Evolutionary conservation across 2,888 invertebrate species (phyloP).

Genomic region (Phengaris arion): DNA sequence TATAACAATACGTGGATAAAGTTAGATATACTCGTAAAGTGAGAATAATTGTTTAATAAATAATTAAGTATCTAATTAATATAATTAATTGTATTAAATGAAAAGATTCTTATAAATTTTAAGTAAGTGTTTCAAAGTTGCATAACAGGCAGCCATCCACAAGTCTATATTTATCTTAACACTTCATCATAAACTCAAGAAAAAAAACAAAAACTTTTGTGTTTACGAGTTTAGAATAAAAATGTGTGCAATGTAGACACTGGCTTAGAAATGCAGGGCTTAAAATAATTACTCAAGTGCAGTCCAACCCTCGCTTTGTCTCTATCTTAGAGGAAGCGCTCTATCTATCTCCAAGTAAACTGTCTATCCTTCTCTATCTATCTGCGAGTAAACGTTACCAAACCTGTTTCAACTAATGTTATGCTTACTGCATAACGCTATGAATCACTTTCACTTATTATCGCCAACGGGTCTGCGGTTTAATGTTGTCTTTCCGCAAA

Average conservation of each 20-base stretch:
- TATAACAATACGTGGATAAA: neutral
- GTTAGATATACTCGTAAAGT: too few species aligned
- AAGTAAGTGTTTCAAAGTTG: neutral
- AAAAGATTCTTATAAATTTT: too few species aligned
- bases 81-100: too few species aligned
- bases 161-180: neutral
- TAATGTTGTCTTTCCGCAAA: slow-evolving; percentile 1
- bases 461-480: neutral
- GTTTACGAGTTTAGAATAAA: slow-evolving; percentile 11
- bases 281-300: slow-evolving; percentile 78
- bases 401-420: slow-evolving; percentile 22
- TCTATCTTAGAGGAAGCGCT: neutral
- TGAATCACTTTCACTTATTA: slow-evolving; percentile 26
- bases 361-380: neutral
- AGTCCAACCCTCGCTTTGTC: slow-evolving; percentile 47
- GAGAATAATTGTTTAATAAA: too few species aligned
- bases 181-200: neutral
- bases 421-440: slow-evolving; percentile 25
- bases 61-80: too few species aligned
- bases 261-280: slow-evolving; percentile 55
- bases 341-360: neutral
- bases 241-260: slow-evolving; percentile 23
- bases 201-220: neutral
- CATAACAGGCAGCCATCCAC: neutral
- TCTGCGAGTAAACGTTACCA: slow-evolving; percentile 36